Base-by-base conservation (phyloP, 2,113 vertebrate species). In the Pan paniscus region DNA sequence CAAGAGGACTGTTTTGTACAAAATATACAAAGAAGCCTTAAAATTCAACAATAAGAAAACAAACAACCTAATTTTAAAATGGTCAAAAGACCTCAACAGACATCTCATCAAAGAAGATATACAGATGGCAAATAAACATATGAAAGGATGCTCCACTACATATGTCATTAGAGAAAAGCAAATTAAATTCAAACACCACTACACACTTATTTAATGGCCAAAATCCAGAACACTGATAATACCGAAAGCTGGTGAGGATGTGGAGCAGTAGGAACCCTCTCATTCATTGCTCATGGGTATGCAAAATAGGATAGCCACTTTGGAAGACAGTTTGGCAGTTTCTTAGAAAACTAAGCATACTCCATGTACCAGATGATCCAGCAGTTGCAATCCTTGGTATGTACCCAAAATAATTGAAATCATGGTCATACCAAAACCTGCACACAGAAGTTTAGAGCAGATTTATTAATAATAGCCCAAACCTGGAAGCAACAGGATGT, bases 41-140 rank as follows among this genome's bases (percentile, higher is more conserved):
- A 95, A 97, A 83, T 27, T 70, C n/a, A 46, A 43, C 72, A 96
- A 57, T 46, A 72, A 92, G 30, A 82, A 81, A 64, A 78, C 14
- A 40, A 55, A 3, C 55, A 75, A 78, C 7, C 78, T 57, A 9
- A n/a, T 84, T 40, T 40, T 7, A 27, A 67, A 93, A 92, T n/a
- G 38, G 18, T 14, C n/a, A 52, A 55, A 75, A 84, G n/a, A 82
- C 13, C 25, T 70, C 73, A 87, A 70, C n/a, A 93, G 48, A 90
- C 38, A 83, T 10, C 8, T 83, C 35, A 83, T 22, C n/a, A 61
- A 89, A 64, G 46, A 94, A 94, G 43, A 94, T 25, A 32, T 17
- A 20, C 20, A 52, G 46, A 57, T 67, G 13, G 7, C 22, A 87
- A 96, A 90, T 48, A 89, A 89, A 73, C 14, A 27, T 20, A 64